Evolutionary conservation across 2,113 vertebrate genomes (phyloP).

Genomic region (Heterotilapia buettikoferi): DNA sequence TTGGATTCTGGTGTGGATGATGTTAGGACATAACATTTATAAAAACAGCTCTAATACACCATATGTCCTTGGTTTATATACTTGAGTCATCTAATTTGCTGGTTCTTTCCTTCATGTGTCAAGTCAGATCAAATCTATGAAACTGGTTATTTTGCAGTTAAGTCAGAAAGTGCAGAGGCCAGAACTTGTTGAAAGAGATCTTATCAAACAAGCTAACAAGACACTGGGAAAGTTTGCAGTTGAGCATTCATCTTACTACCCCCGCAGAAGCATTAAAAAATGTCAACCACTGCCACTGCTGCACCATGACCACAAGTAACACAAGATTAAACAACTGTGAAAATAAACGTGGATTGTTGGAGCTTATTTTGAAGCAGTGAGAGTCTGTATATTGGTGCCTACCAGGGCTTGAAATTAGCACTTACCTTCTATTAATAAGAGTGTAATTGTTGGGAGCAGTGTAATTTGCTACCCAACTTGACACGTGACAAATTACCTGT

Average conservation of each 20-base stretch:
- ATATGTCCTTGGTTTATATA: not conserved
- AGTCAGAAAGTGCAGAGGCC: not conserved
- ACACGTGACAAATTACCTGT: not conserved
- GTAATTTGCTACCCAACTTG: constrained; percentile 1
- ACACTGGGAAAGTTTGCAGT: not conserved
- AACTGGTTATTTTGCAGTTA: not conserved
- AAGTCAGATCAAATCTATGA: not conserved
- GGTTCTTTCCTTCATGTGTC: not conserved
- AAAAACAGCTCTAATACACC: not conserved
- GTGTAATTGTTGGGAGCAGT: not conserved
- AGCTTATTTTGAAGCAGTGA: not conserved
- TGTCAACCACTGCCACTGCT: not conserved
- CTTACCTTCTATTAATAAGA: not conserved
- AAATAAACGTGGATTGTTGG: not conserved
- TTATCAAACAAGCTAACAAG: not conserved
- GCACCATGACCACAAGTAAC: not conserved
- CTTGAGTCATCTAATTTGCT: not conserved
- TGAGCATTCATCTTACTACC: not conserved
- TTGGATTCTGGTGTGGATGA: not conserved
- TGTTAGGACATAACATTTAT: not conserved
- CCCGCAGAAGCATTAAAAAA: not conserved
- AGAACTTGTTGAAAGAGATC: not conserved
- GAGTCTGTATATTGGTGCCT: not conserved
- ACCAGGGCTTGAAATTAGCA: constrained; percentile 41
- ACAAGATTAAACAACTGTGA: not conserved